Conservation (phyloP, 2,113 vertebrate genomes). For the Vulpes lagopus region DNA sequence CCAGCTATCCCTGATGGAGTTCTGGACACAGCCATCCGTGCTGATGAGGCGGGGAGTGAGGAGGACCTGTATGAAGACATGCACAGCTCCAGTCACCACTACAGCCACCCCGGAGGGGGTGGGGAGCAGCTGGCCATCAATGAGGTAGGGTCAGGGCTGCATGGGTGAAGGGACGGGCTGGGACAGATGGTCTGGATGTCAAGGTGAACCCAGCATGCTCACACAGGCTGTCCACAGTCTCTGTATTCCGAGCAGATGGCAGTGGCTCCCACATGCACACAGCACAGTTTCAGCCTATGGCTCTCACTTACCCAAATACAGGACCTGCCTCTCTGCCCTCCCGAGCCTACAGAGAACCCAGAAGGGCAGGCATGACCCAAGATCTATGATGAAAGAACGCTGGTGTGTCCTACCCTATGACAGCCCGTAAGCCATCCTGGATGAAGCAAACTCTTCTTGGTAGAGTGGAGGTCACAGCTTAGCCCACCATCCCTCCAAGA, state of each 20-base stretch:
- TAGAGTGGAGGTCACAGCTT: neutral
- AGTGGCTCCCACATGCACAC: rapidly evolving
- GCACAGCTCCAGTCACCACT: conserved; percentile 92
- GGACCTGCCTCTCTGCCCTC: neutral
- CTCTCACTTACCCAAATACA: neutral
- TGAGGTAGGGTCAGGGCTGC: conserved; percentile 88
- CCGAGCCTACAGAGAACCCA: no score
- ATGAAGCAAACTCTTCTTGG: neutral
- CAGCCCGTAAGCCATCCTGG: neutral
- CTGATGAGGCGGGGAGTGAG: conserved; percentile 92
- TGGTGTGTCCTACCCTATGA: neutral
- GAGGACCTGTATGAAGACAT: conserved; percentile 96
- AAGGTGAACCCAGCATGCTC: rapidly evolving
- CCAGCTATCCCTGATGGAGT: conserved; percentile 91
- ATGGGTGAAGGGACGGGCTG: neutral
- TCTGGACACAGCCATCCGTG: conserved; percentile 87
- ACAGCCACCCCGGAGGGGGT: conserved; percentile 93
- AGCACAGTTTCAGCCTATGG: neutral
- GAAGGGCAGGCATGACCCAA: neutral
- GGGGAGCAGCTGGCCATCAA: conserved; percentile 98
- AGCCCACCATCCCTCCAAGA: neutral
- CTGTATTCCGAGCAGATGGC: neutral
- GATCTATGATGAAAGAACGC: no score
- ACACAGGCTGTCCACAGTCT: neutral
- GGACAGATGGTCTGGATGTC: neutral